A percentile compares a stretch with the other conserved stretches of the same genome.
Conservation (phyloP, 2,113 vertebrate genomes). For the Ariopsis seemanni region DNA sequence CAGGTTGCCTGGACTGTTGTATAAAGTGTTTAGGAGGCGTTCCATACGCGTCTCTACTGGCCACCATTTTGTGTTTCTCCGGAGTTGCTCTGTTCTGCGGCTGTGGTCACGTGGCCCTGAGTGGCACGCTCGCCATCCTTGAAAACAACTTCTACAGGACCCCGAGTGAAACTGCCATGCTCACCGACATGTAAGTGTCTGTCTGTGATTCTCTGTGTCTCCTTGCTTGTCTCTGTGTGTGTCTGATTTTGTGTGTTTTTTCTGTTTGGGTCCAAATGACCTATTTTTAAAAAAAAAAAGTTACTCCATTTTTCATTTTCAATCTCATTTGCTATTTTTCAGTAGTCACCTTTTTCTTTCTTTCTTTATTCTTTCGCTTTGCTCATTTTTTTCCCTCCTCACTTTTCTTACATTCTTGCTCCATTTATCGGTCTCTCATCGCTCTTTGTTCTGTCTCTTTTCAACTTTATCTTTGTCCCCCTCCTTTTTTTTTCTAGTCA, state of each 20-base stretch:
- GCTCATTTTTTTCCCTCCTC: too few relatives aligned
- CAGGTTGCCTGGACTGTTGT: conserved; percentile 99
- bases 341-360: background rate
- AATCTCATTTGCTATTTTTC: too few relatives aligned
- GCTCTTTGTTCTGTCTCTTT: too few relatives aligned
- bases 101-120: conserved; percentile 93
- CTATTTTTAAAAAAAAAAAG: too few relatives aligned
- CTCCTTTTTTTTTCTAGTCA: too few relatives aligned
- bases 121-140: conserved; percentile 86
- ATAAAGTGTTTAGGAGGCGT: conserved; percentile 98
- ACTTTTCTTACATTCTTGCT: too few relatives aligned
- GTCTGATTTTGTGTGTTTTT: background rate
- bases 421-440: too few relatives aligned
- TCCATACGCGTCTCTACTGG: conserved; percentile 95
- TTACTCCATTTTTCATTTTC: too few relatives aligned
- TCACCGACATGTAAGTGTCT: conserved; percentile 86
- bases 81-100: conserved; percentile 96
- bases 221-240: background rate
- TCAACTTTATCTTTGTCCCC: too few relatives aligned
- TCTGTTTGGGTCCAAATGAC: too few relatives aligned
- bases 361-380: background rate
- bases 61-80: conserved; percentile 97
- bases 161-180: conserved; percentile 82
- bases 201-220: too few relatives aligned
- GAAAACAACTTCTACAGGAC: conserved; percentile 90